Evolutionary conservation across 1,140 invertebrate species (phyloP), one percentile per base, ranked within the genome.

Genomic region (Bathynomus jamesi): DNA sequence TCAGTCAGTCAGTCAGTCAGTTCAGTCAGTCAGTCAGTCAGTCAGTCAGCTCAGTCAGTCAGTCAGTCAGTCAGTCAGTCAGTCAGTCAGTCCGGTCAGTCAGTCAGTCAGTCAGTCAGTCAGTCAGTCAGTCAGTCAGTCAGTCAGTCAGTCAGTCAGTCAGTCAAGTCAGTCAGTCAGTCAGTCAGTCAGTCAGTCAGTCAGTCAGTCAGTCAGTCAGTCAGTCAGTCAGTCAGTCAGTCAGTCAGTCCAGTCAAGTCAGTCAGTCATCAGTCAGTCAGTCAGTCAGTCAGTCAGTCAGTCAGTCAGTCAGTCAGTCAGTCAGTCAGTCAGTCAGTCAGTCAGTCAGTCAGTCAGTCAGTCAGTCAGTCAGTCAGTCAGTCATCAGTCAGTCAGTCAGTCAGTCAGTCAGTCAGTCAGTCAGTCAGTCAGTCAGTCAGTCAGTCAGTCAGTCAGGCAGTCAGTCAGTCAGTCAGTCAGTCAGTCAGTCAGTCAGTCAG

Each of bases 31-130:
- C 68, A 70, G 68, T 70, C 68, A 70, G 68, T 70, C 68, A 70
- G 68, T 70, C 68, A 70, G 68, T 70, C 68, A 70, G 68, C n/a
- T 67, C 66, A 67, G 66, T 67, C 66, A 67, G 66, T 67, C 66
- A 67, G 66, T 67, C 64, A 65, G 64, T 53, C 40, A 32, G 13
- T 7, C 17, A 46, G 40, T 67, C 64, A 17, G 32, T 40, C 32
- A 40, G 32, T 27, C 32, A 62, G 61, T 62, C 61, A 40, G 61
- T 62, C 61, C 7, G 32, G 7, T 17, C 17, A 8, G 32, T 40
- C 32, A 40, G 32, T 27, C 17, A n/a, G 25, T 40, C 32, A 17
- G 17, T 7, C 17, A 7, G 17, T 7, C 17, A 8, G 17, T 62
- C 61, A 62, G 61, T 62, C 32, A 40, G 32, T 40, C 32, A 40